Evolutionary conservation across 35 echinoderm and acorn worm genomes (phyloP).

Genomic region (Diadema setosum): DNA sequence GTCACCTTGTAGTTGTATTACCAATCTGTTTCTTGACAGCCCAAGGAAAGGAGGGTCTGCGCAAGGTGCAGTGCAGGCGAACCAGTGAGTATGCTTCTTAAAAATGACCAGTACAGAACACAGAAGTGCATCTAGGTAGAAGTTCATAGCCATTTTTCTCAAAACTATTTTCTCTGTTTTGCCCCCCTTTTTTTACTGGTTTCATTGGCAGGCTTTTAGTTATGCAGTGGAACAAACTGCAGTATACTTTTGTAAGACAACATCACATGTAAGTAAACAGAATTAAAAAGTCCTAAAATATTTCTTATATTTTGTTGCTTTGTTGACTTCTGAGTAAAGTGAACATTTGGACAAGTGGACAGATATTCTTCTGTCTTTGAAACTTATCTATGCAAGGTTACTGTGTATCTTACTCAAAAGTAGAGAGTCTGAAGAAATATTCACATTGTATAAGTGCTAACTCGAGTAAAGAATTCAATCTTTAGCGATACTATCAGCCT

Average conservation of each 20-base stretch:
- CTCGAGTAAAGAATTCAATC: too few relatives aligned
- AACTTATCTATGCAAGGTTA: too few relatives aligned
- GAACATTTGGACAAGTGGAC: too few relatives aligned
- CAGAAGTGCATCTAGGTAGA: not conserved
- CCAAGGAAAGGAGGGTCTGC: not conserved
- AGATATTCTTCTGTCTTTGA: too few relatives aligned
- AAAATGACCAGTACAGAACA: not conserved
- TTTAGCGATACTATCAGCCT: too few relatives aligned
- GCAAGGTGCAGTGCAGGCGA: not conserved
- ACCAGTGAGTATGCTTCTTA: not conserved
- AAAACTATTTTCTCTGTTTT: not conserved
- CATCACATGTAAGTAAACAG: not conserved
- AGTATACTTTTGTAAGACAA: not conserved
- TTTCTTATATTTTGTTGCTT: too few relatives aligned
- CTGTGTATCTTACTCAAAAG: too few relatives aligned
- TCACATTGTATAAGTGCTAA: too few relatives aligned
- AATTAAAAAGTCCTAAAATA: too few relatives aligned
- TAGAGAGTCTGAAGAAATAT: too few relatives aligned
- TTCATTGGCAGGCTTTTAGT: not conserved
- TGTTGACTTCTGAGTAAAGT: too few relatives aligned
- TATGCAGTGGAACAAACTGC: not conserved
- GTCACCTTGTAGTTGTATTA: not conserved
- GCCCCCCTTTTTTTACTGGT: not conserved
- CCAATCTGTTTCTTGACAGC: not conserved
- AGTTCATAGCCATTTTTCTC: not conserved